Evolutionary conservation across 2,797 vertebrate species (phyloP).

Genomic region (Poecilia gillii): DNA sequence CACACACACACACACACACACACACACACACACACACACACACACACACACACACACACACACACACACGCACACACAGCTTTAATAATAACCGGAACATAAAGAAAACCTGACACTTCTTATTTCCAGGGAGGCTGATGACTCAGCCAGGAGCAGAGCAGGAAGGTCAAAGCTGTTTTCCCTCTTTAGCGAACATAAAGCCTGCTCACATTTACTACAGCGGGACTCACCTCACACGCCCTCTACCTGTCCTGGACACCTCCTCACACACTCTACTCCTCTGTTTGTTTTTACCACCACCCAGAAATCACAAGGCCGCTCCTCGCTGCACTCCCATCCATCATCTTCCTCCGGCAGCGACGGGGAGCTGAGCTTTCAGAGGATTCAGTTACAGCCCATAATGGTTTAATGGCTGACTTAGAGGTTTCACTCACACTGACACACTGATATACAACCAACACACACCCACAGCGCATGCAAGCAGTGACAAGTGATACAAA

Average conservation of each 20-base stretch:
- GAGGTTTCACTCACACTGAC: slow-evolving; percentile 48
- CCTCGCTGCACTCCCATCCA: slow-evolving; percentile 49
- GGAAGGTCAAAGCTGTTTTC: slow-evolving; percentile 31
- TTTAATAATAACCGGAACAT: slow-evolving; percentile 14
- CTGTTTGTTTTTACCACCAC: slow-evolving; percentile 55
- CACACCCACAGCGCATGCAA: background rate
- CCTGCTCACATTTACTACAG: slow-evolving; percentile 18
- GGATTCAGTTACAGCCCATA: slow-evolving; percentile 78
- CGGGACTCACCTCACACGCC: slow-evolving; percentile 43
- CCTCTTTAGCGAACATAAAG: slow-evolving; percentile 22
- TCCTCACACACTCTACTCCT: slow-evolving; percentile 39
- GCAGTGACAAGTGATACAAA: slow-evolving; percentile 15
- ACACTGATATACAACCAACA: slow-evolving; percentile 25
- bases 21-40: too few species aligned
- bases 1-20: too few species aligned
- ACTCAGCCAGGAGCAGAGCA: slow-evolving; percentile 49
- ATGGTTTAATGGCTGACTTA: slow-evolving; percentile 71
- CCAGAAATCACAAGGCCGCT: slow-evolving; percentile 27
- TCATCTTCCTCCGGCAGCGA: slow-evolving; percentile 52
- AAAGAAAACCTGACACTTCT: slow-evolving; percentile 21
- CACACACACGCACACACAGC: background rate
- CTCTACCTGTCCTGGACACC: slow-evolving; percentile 34
- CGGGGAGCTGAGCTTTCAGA: slow-evolving; percentile 67
- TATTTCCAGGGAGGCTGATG: slow-evolving; percentile 27
- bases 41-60: too few species aligned